Conservation (phyloP, 2,113 vertebrate species). For the Trachemys scripta region DNA sequence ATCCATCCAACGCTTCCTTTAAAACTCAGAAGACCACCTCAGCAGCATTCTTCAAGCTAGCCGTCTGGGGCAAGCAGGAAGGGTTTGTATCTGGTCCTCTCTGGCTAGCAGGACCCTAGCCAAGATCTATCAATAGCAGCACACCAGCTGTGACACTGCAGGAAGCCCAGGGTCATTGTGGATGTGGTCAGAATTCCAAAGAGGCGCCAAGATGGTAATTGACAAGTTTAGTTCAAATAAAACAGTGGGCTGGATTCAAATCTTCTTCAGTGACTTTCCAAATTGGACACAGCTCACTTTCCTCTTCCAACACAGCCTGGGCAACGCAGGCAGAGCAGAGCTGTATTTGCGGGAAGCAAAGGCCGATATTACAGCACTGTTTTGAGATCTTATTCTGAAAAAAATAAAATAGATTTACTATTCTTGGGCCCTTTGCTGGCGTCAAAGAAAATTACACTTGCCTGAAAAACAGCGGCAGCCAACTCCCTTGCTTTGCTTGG, state of each 20-base stretch:
- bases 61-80: background rate
- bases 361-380: background rate
- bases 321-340: background rate
- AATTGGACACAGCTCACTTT: fast-evolving
- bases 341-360: background rate
- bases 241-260: background rate
- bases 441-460: background rate
- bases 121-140: background rate
- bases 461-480: background rate
- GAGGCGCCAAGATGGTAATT: background rate
- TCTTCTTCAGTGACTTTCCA: background rate
- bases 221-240: background rate
- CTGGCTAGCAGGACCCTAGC: background rate
- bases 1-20: background rate
- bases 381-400: background rate
- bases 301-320: background rate
- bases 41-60: background rate
- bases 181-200: background rate
- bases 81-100: background rate
- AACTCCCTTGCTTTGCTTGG: background rate
- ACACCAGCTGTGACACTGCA: background rate
- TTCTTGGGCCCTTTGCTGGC: background rate
- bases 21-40: background rate
- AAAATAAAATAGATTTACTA: background rate
- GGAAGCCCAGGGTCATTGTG: background rate